Percentiles rank a stretch among this genome's conserved stretches.
Conservation (phyloP, 1,140 invertebrate species). For the Pseudomyrmex pallidus region DNA sequence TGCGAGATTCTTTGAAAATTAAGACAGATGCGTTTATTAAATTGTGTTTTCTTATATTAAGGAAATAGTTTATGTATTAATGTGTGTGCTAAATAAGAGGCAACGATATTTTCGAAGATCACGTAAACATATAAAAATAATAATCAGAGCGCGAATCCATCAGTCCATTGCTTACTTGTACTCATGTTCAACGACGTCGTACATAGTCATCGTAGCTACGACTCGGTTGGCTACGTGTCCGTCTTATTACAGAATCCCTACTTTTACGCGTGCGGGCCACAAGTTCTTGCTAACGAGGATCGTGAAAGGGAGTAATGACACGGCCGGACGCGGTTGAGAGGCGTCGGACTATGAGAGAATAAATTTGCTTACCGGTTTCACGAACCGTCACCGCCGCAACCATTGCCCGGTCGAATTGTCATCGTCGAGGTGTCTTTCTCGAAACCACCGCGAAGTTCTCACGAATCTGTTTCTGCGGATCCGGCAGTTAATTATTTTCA, state of each 20-base stretch:
- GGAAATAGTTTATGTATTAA: not conserved
- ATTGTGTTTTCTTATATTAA: not conserved
- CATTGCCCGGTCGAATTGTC: constrained; percentile 13
- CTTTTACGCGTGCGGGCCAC: constrained; percentile 58
- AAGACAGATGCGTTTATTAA: constrained; percentile 20
- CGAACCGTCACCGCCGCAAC: constrained; percentile 68
- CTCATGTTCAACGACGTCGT: constrained; percentile 18
- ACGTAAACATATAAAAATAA: constrained; percentile 55
- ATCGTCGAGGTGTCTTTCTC: constrained; percentile 15
- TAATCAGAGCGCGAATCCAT: constrained; percentile 56
- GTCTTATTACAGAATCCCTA: constrained; percentile 70
- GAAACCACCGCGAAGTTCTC: constrained; percentile 36
- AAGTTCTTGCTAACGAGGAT: constrained; percentile 80
- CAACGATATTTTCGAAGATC: not conserved
- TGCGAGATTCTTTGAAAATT: constrained; percentile 17
- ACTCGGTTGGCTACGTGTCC: constrained; percentile 56
- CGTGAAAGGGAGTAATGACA: constrained; percentile 84
- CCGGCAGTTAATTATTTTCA: constrained; percentile 53
- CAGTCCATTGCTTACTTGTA: not conserved
- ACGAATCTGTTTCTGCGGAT: constrained; percentile 44
- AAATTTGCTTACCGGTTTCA: constrained; percentile 83
- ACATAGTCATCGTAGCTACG: constrained; percentile 19
- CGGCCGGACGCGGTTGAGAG: constrained; percentile 80
- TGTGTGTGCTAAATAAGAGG: not conserved
- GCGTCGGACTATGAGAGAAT: constrained; percentile 76